phyloP scores from a whole-genome alignment of 2,113 vertebrate species.

The Grantiella picta region DNA sequence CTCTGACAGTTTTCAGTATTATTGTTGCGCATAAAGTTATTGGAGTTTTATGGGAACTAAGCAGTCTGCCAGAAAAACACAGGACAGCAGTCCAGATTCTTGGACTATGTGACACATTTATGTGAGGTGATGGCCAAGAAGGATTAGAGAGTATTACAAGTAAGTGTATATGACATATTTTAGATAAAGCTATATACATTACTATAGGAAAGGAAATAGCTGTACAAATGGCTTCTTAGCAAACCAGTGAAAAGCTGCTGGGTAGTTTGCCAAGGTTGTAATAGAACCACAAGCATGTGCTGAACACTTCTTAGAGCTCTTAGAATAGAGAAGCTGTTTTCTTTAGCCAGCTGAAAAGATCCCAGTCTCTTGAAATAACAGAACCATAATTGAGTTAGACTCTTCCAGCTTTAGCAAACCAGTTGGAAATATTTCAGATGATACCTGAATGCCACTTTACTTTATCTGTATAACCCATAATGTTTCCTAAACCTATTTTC shows the following conservation, averaged over 20 bases:
- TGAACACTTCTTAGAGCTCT: constrained; percentile 41
- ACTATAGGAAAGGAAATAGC: constrained; percentile 32
- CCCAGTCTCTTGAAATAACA: constrained; percentile 38
- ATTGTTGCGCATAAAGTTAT: background rate
- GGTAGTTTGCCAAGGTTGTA: constrained; percentile 35
- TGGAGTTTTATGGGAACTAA: background rate
- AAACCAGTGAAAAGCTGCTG: constrained; percentile 30
- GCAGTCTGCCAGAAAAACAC: background rate
- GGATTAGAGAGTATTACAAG: constrained; percentile 36
- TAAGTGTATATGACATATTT: background rate
- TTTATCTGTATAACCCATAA: background rate
- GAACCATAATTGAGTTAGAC: constrained; percentile 33
- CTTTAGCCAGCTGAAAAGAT: constrained; percentile 31
- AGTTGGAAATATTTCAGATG: background rate
- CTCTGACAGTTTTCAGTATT: background rate
- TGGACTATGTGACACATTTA: background rate
- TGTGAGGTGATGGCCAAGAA: constrained; percentile 29
- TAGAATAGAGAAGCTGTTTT: constrained; percentile 42
- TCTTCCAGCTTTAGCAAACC: constrained; percentile 5
- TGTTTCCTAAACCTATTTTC: background rate
- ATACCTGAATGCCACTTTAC: background rate
- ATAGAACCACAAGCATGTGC: constrained; percentile 34
- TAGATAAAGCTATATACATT: constrained; percentile 31
- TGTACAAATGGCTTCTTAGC: constrained; percentile 42
- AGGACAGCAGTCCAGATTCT: background rate